Base-by-base conservation (phyloP, 1,140 invertebrate species). In the Drosophila gunungcola region DNA sequence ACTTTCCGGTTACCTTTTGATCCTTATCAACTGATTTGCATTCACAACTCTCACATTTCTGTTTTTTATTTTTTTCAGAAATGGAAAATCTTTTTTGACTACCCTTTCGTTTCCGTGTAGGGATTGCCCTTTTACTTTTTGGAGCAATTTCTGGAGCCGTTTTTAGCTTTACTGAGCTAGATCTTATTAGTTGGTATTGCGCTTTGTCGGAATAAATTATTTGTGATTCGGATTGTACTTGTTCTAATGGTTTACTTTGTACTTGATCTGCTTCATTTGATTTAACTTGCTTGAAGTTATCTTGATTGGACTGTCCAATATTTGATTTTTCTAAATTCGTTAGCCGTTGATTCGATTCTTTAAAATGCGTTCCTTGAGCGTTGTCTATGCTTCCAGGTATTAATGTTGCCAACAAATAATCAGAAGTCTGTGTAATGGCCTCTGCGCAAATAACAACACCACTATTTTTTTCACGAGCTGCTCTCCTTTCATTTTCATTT, bases 381-480 rank as follows among this genome's bases (percentile, higher is more conserved):
- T 21, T 16, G 13, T 9, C 11, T 12, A 1, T 0, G 7, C 12
- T 62, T 4, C 0, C 5, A 45, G 29, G 3, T 4, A 10, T 12
- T 21, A 10, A 21, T 2, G 12, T 6, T 6, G 41, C 10, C 27
- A 58, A 58, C 13, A 58, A 1, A 7, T 25, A 25, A 12, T 32
- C 39, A 3, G 54, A 60, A 4, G 60, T 63, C 12, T 63, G 60
- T 3, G 60, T 63, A 13, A 63, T 13, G 6, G 54, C 60, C 12
- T 60, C 60, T 42, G 3, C n/a, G 29, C 27, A 60, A 12, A 25
- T 63, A 0, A 5, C 39, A 25, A 3, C 39, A 25, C 16, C 7
- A 16, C 12, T 3, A 27, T 13, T 51, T 1, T 10, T 3, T 7
- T 3, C 2, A 5, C 32, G 2, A 25, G 6, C 3, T n/a, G 49